A percentile compares a stretch with the other conserved stretches of the same genome.
These are phyloP conservation scores for Montipora efflorescens DNA, from an alignment of 64 coral and sea anemone genomes.

Conservation along the genomic window DNA sequence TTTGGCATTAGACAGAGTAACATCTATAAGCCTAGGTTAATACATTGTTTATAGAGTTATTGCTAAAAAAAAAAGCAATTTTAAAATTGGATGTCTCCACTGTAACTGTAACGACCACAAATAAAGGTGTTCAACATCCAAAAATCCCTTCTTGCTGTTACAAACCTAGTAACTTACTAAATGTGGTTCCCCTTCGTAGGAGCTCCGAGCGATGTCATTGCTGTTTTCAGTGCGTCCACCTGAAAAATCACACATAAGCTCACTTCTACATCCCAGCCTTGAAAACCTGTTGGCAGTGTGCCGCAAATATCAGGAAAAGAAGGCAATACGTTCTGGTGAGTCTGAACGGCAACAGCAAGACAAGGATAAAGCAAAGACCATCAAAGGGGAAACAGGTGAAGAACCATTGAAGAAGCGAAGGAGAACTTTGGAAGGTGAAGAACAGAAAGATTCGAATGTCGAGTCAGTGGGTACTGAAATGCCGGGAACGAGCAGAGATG, in stretches of 20 bases:
- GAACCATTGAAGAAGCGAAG: conserved; percentile 55
- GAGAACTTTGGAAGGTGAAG: conserved; percentile 53
- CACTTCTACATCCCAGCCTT: conserved; percentile 67
- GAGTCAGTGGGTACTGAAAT: conserved; percentile 1
- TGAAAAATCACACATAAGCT: conserved; percentile 70
- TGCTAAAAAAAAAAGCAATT: too few relatives aligned
- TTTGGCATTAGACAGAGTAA: too few relatives aligned
- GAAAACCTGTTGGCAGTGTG: conserved; percentile 55
- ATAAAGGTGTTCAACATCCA: too few relatives aligned
- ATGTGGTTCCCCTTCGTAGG: conserved; percentile 6
- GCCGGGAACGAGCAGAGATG: conserved; percentile 59
- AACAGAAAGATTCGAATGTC: not conserved
- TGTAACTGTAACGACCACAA: too few relatives aligned
- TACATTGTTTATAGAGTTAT: too few relatives aligned
- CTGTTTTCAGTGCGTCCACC: conserved; percentile 70
- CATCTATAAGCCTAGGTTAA: too few relatives aligned
- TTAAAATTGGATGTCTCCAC: too few relatives aligned
- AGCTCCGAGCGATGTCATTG: conserved; percentile 67
- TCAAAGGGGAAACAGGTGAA: not conserved
- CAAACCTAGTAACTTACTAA: not conserved
- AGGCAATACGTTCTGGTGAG: conserved; percentile 1
- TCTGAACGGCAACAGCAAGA: conserved; percentile 28
- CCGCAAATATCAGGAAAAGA: conserved; percentile 64
- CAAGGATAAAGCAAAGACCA: not conserved
- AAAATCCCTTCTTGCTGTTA: not conserved